A percentile compares a stretch with the other conserved stretches of the same genome.
Evolutionary conservation across 2,888 invertebrate species (phyloP).

Genomic region (Anorthoa munda): DNA sequence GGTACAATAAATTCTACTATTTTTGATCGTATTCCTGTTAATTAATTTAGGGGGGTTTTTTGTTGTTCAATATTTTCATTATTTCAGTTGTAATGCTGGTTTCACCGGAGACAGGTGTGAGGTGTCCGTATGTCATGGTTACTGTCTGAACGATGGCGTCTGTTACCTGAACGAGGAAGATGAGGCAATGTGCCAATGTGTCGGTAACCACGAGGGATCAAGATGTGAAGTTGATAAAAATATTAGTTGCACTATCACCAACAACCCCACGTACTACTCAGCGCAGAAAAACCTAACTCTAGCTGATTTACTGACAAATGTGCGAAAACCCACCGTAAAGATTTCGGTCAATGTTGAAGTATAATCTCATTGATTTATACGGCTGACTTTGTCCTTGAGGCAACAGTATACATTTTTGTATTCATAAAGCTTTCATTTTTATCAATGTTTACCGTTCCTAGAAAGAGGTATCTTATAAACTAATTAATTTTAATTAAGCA

Average conservation of each 20-base stretch:
- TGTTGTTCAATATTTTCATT: not conserved
- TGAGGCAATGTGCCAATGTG: not conserved
- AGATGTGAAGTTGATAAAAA: not conserved
- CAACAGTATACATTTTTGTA: not conserved
- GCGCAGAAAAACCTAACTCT: not conserved
- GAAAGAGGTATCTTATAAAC: not conserved
- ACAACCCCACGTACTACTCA: not conserved
- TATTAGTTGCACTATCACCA: not conserved
- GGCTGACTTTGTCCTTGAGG: not conserved
- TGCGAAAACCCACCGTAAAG: not conserved
- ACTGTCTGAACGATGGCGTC: not conserved
- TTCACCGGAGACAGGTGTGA: not conserved
- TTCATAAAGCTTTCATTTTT: not conserved
- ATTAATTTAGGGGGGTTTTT: too few species aligned
- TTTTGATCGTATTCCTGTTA: not conserved
- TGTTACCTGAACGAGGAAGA: not conserved
- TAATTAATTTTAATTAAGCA: not conserved
- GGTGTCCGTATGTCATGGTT: not conserved
- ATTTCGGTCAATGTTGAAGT: constrained; percentile 1
- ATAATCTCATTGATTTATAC: not conserved
- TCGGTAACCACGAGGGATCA: not conserved
- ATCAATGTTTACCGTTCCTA: not conserved
- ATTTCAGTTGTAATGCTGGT: constrained; percentile 3
- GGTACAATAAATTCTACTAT: not conserved
- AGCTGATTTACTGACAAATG: not conserved